Percentiles rank a stretch among this genome's conserved stretches.
Conservation (phyloP, 1,140 invertebrate species). For the Nebria ingens region DNA sequence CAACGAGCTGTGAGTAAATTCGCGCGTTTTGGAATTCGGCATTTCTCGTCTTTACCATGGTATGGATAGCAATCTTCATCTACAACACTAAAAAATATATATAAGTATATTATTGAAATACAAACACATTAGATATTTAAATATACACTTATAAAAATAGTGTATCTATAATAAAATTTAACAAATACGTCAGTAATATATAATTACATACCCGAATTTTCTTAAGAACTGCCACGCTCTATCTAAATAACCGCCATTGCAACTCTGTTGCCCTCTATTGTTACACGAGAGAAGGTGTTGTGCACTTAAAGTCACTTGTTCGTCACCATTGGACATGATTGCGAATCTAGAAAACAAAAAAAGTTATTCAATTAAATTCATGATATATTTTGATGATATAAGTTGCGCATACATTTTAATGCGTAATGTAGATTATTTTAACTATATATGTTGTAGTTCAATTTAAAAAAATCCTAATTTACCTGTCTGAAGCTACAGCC, state of each 20-base stretch:
- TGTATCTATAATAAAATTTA: conserved; percentile 9
- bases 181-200: no score
- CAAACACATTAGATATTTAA: background rate
- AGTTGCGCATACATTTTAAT: no score
- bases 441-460: no score
- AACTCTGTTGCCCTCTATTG: conserved; percentile 61
- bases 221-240: conserved; percentile 82
- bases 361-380: background rate
- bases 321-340: conserved; percentile 69
- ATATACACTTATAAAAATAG: conserved; percentile 10
- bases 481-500: conserved; percentile 66
- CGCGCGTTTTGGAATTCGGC: conserved; percentile 41
- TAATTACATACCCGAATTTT: conserved; percentile 60
- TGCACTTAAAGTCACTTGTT: conserved; percentile 58
- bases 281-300: conserved; percentile 84
- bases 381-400: background rate
- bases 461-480: no score
- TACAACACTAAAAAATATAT: conserved; percentile 49
- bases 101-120: conserved; percentile 3
- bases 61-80: conserved; percentile 76
- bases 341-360: conserved; percentile 51
- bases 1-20: conserved; percentile 45
- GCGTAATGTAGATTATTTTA: no score
- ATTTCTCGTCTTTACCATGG: conserved; percentile 46
- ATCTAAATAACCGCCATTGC: conserved; percentile 79